A percentile compares a stretch with the other conserved stretches of the same genome.
These are phyloP conservation scores for Sylvicapra grimmia DNA, from an alignment of 2,113 vertebrate species.

Conservation along the genomic window DNA sequence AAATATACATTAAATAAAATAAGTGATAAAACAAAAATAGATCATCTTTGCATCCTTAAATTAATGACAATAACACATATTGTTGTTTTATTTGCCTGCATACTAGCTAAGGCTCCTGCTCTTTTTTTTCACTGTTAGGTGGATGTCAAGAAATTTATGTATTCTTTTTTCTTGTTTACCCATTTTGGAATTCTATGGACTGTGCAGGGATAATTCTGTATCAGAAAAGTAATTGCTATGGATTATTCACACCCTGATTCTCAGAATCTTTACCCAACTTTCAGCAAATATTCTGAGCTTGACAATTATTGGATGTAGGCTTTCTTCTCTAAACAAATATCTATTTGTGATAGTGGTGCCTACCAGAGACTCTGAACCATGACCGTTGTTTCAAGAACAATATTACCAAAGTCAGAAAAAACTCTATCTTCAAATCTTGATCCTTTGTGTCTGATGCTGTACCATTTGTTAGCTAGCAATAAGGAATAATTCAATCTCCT, in stretches of 20 bases:
- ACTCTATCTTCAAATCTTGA: slow-evolving; percentile 3
- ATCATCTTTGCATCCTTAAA: background rate
- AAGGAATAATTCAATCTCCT: background rate
- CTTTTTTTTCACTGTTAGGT: background rate
- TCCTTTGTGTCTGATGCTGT: background rate
- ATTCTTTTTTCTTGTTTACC: background rate
- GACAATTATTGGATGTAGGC: background rate
- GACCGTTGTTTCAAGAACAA: background rate
- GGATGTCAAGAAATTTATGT: background rate
- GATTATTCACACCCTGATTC: background rate
- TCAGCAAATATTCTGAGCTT: background rate
- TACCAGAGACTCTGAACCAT: background rate
- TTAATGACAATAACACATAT: background rate
- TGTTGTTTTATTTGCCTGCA: background rate
- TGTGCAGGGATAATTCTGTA: background rate
- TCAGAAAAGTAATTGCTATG: slow-evolving; percentile 10
- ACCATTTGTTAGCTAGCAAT: background rate
- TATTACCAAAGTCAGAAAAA: background rate
- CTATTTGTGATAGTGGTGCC: background rate
- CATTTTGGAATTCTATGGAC: background rate
- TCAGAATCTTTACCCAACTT: background rate
- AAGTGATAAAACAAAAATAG: background rate
- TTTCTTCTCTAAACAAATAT: background rate
- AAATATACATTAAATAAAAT: background rate
- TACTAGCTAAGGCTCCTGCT: background rate